Base-by-base conservation (phyloP, 2,888 invertebrate genomes). In the Chaetogeoica ovagalla region DNA sequence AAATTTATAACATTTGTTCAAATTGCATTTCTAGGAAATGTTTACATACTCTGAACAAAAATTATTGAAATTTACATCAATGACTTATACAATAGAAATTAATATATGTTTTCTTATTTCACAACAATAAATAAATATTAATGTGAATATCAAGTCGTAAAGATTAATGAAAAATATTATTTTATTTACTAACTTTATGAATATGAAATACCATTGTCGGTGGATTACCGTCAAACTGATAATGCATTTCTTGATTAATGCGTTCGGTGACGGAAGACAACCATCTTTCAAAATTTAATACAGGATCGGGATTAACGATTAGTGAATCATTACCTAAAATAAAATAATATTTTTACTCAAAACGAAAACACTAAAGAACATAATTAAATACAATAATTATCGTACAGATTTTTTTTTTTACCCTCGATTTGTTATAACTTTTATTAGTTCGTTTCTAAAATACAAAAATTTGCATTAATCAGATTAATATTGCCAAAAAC, bases 211-310 rank as follows among this genome's bases (percentile, higher is more conserved):
- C 89, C 39, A 92, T 87, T 0, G 91, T 89, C 57, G 92, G 90
- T 13, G 91, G 90, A 84, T 89, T 82, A 81, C 91, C 91, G 84
- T 89, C 88, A 84, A 90, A 90, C 84, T 91, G 91, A 85, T 90
- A 91, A 85, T 91, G 91, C 89, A 94, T 90, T 19, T 91, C 89
- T 83, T 91, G 90, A 86, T 94, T 94, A 75, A 94, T 91, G 39
- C 91, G 87, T 85, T 94, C 94, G 15, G 93, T 93, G 19, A 93
- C 91, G 84, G 92, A 91, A 2, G 91, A 90, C 66, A 94, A 86
- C 94, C 94, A 94, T 71, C 90, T 89, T 15, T 81, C 66, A 17
- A 81, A 81, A 81, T 48, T 52, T 66, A 81, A 30, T 30, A 39
- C 19, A 8, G 81, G 72, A 39, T 81, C 74, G 48, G 66, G 60